Conservation (phyloP, 2,797 vertebrate genomes). For the Muscicapa comitata region DNA sequence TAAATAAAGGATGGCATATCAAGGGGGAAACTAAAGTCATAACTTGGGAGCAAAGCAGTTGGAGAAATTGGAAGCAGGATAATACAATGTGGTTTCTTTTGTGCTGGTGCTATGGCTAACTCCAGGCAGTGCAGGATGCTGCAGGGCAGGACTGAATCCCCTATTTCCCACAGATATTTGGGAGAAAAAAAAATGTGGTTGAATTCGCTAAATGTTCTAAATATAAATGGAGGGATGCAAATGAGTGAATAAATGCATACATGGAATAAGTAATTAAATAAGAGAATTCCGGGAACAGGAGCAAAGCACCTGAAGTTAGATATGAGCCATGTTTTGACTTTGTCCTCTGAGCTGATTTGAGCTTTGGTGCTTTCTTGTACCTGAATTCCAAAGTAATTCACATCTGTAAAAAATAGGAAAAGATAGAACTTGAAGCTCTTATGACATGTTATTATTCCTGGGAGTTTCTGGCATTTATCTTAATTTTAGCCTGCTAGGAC, state of each 20-base stretch:
- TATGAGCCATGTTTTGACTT: conserved; percentile 9
- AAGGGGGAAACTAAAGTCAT: conserved; percentile 58
- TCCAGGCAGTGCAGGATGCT: not conserved
- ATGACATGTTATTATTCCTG: not conserved
- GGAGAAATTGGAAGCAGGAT: not conserved
- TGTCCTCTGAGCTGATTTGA: conserved; percentile 18
- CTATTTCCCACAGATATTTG: not conserved
- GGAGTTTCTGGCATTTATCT: not conserved
- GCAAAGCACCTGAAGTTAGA: conserved; percentile 47
- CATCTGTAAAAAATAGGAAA: not conserved
- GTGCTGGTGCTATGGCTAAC: not conserved
- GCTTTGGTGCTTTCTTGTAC: not conserved
- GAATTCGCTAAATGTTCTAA: not conserved
- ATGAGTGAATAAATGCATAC: conserved; percentile 54
- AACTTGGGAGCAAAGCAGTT: conserved; percentile 39
- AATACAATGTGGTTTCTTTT: not conserved
- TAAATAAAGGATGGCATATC: conserved; percentile 73
- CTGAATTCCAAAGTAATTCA: conserved; percentile 28
- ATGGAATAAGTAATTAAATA: conserved; percentile 22
- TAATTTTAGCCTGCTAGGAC: not conserved
- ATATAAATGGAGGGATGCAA: conserved; percentile 15
- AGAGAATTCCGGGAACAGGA: conserved; percentile 16
- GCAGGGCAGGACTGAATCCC: not conserved
- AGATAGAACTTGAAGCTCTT: not conserved
- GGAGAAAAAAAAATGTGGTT: not conserved